Conservation (phyloP, 2,113 vertebrate species). For the Macaca mulatta region DNA sequence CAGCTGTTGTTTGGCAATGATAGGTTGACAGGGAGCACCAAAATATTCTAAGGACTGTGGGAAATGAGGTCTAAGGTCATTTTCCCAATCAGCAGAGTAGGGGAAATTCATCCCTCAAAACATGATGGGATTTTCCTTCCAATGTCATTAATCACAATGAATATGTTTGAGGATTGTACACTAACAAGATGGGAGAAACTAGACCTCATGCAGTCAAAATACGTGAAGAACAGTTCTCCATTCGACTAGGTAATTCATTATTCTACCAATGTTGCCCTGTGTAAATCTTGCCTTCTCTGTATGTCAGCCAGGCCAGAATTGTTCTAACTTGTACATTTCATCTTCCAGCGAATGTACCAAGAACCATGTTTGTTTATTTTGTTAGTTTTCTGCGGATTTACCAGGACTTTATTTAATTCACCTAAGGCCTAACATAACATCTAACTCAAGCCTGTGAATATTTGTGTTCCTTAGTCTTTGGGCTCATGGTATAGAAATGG, state of each 20-base stretch:
- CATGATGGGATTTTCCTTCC: conserved; percentile 26
- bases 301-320: conserved; percentile 35
- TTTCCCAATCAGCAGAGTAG: neutral
- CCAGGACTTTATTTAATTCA: conserved; percentile 8
- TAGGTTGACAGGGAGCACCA: neutral
- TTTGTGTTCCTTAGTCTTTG: neutral
- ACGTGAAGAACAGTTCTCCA: neutral
- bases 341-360: conserved; percentile 19
- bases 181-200: conserved; percentile 4
- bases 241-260: neutral
- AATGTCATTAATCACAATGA: neutral
- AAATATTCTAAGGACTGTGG: conserved; percentile 29
- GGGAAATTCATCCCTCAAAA: neutral
- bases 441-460: neutral
- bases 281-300: conserved; percentile 24
- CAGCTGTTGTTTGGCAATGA: conserved; percentile 50
- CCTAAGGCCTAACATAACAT: neutral
- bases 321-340: conserved; percentile 57
- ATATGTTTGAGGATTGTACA: neutral
- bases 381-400: conserved; percentile 48
- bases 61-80: conserved; percentile 5
- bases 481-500: conserved; percentile 2
- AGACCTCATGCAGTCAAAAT: conserved; percentile 13
- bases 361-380: conserved; percentile 35
- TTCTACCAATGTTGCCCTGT: neutral